Conservation (phyloP, 1,140 invertebrate genomes). For the Argopecten irradians region DNA sequence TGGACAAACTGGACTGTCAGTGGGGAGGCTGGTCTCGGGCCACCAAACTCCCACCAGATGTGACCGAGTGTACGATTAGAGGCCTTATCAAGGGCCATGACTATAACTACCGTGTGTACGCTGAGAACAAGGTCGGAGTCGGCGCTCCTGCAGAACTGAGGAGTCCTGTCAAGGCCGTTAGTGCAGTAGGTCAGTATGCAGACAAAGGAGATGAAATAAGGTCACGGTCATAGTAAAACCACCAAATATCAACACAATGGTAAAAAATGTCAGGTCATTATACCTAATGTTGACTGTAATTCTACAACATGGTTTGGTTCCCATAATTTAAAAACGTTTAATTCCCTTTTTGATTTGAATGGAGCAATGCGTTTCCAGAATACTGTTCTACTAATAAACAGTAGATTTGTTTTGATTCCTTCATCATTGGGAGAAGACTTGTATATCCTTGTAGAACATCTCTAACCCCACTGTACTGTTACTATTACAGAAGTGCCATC, state of each 20-base stretch:
- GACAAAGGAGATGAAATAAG: not conserved
- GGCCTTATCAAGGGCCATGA: slow-evolving; percentile 94
- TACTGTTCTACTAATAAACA: too few species aligned
- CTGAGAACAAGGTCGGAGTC: slow-evolving; percentile 97
- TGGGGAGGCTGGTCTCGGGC: slow-evolving; percentile 85
- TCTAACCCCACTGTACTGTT: too few species aligned
- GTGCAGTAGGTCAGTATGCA: slow-evolving; percentile 78
- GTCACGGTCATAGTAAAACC: not conserved
- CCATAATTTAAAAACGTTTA: too few species aligned
- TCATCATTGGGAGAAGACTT: too few species aligned
- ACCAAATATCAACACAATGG: too few species aligned
- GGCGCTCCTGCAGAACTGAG: slow-evolving; percentile 92
- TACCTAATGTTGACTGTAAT: too few species aligned
- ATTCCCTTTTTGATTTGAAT: too few species aligned
- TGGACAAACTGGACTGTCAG: slow-evolving; percentile 83
- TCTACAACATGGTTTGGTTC: too few species aligned
- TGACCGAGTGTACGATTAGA: slow-evolving; percentile 81
- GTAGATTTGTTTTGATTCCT: too few species aligned
- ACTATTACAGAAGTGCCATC: slow-evolving; percentile 67
- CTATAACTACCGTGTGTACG: slow-evolving; percentile 97
- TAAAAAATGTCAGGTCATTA: too few species aligned
- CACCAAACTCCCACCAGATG: slow-evolving; percentile 83
- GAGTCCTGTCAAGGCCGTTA: slow-evolving; percentile 89
- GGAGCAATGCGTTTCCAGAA: too few species aligned
- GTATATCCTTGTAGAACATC: too few species aligned